A percentile compares a stretch with the other conserved stretches of the same genome.
These are phyloP conservation scores for Rhadinocentrus ornatus DNA, from an alignment of 2,797 vertebrate genomes.

Conservation along the genomic window DNA sequence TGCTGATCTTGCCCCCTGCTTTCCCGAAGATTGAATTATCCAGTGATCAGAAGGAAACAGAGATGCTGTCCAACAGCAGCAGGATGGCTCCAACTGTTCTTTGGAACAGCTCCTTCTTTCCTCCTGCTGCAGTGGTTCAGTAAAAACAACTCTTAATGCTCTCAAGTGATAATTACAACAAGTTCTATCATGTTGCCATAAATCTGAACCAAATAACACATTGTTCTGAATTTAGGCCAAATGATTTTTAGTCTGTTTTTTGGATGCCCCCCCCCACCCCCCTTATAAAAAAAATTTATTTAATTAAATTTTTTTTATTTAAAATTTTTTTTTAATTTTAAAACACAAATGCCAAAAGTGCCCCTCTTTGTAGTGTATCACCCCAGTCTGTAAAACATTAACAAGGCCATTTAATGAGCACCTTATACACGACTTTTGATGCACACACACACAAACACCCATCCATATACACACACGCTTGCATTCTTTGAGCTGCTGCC, in stretches of 20 bases:
- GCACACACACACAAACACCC: slow-evolving; percentile 43
- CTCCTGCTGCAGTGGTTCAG: slow-evolving; percentile 72
- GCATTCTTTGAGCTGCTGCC: slow-evolving; percentile 75
- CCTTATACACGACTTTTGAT: slow-evolving; percentile 56
- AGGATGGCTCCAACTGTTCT: slow-evolving; percentile 76
- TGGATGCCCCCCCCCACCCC: slow-evolving; percentile 30
- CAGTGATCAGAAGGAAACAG: slow-evolving; percentile 74
- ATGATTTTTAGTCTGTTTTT: slow-evolving; percentile 49
- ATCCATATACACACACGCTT: slow-evolving; percentile 36
- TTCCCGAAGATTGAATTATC: slow-evolving; percentile 75
- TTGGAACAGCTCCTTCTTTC: slow-evolving; percentile 80
- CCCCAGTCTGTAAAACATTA: slow-evolving; percentile 44
- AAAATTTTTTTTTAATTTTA: neutral
- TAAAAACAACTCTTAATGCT: slow-evolving; percentile 80
- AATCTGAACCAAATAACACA: slow-evolving; percentile 71
- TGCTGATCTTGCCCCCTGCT: slow-evolving; percentile 65
- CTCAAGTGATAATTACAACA: slow-evolving; percentile 79
- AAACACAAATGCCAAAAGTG: neutral
- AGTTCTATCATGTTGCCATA: slow-evolving; percentile 77
- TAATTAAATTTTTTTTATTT: too few relatives aligned
- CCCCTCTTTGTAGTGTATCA: slow-evolving; percentile 17
- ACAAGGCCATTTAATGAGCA: slow-evolving; percentile 57
- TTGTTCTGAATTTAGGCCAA: slow-evolving; percentile 68
- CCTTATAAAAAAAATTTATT: too few relatives aligned
- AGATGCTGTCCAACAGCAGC: slow-evolving; percentile 71